Evolutionary conservation across 2,888 invertebrate species (phyloP), one percentile per base, ranked within the genome.

Genomic region (Drosophila testacea): DNA sequence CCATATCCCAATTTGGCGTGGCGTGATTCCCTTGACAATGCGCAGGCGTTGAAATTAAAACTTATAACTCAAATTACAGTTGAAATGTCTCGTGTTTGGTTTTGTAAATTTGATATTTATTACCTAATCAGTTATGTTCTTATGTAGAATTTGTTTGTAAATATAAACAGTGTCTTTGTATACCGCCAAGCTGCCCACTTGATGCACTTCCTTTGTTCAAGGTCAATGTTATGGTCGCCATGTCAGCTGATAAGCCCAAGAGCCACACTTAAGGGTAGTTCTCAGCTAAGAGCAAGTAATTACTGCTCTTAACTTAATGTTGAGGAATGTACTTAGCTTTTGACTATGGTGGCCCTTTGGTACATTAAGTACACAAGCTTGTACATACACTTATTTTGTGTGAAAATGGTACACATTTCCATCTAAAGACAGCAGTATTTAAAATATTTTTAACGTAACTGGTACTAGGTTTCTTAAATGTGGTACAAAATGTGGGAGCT

Each of bases 201-300:
- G 81, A 72, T 79, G 81, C 81, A 63, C 42, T 72, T 47, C 48
- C 62, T 41, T 28, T 32, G 41, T 64, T 65, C 82, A 87, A 85
- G 84, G 84, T 79, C 87, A 87, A 69, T 79, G 72, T 71, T 34
- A 62, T 7, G 46, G 30, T 13, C 27, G 13, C 9, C 38, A 9
- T 44, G 56, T 22, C 81, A 84, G 77, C 67, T 71, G 69, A 60
- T 64, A 47, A 27, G 22, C 13, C 13, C 7, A 50, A 62, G 52
- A 51, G 57, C 30, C 34, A 34, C 3, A 5, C 5, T 6, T 36
- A 48, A 47, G 61, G 46, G 28, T 34, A 9, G n/a, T 22, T 38
- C 22, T 39, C 39, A 30, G 30, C 11, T 30, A 41, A 59, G 52
- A 63, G 54, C 13, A 9, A 1, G 16, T 6, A 9, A 4, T 32